Evolutionary conservation across 2,797 vertebrate genomes (phyloP), one percentile per base, ranked within the genome.

Genomic region (Paratrypauchen microcephalus): DNA sequence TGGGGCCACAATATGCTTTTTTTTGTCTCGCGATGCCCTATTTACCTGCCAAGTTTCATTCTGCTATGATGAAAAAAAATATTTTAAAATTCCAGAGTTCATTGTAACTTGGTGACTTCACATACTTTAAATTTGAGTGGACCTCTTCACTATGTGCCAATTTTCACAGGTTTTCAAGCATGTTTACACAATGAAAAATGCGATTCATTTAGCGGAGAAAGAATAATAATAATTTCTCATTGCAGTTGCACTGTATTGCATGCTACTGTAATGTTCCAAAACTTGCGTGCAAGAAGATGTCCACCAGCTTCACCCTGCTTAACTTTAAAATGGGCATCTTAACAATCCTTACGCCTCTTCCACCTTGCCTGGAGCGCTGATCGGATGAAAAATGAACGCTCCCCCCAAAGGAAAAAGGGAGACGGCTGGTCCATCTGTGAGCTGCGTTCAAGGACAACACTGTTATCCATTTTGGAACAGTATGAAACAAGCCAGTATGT

Each of bases 401-500:
- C 70, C 77, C 77, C 79, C 87, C 82, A 77, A 81, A 88, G 85
- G 87, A 83, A 63, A 84, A 63, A 83, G 58, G 74, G 41, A 45
- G 41, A 16, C 3, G 41, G 13, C 41, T 45, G 74, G 79, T 91
- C 87, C 87, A 89, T 90, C 88, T 89, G 89, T 87, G 89, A 78
- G 89, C 85, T 86, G 82, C 87, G 72, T 91, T 91, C 89, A 92
- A 92, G 91, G 91, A 89, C 89, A 91, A 86, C 89, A 87, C 89
- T 90, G 89, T 87, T 87, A 84, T 86, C 83, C 86, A 87, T 74
- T 89, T 87, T 90, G 91, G 91, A 91, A 87, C 80, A 75, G 88
- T 87, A 83, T 92, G 88, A 91, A 91, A 90, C 87, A 84, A 74
- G 80, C 86, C 82, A 90, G 89, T 92, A 89, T 92, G 79, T 76